These are phyloP conservation scores for Parapristionchus giblindavisi DNA, from an alignment of 2,888 invertebrate species.

Conservation along the genomic window DNA sequence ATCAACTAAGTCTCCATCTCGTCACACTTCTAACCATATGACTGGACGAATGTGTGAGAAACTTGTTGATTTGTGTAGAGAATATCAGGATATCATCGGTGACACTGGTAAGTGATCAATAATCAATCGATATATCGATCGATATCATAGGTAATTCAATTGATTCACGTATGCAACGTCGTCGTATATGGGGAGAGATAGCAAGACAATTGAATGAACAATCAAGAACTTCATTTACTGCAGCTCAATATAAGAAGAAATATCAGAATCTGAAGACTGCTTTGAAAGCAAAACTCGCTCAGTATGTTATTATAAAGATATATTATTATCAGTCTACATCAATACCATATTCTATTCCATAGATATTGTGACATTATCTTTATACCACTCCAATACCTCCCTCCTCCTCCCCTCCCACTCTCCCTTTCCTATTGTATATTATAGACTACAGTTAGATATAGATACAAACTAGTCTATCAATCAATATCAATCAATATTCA, in stretches of 20 bases:
- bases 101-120: conserved; percentile 38
- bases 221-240: conserved; percentile 22
- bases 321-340: neutral
- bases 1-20: neutral
- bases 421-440: no score
- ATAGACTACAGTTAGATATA: no score
- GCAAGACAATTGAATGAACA: conserved; percentile 24
- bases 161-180: conserved; percentile 36
- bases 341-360: neutral
- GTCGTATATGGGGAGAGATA: conserved; percentile 35
- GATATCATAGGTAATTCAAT: conserved; percentile 41
- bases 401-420: neutral
- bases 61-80: conserved; percentile 35
- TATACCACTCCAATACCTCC: neutral
- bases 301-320: conserved; percentile 13
- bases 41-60: conserved; percentile 31
- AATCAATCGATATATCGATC: no score
- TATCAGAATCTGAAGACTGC: conserved; percentile 43
- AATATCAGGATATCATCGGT: conserved; percentile 37
- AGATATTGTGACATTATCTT: neutral
- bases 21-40: conserved; percentile 39
- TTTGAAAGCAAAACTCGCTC: conserved; percentile 35
- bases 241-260: conserved; percentile 42
- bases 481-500: no score
- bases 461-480: no score